Evolutionary conservation across 2,113 vertebrate genomes (phyloP).

Genomic region (Xiphorhynchus elegans): DNA sequence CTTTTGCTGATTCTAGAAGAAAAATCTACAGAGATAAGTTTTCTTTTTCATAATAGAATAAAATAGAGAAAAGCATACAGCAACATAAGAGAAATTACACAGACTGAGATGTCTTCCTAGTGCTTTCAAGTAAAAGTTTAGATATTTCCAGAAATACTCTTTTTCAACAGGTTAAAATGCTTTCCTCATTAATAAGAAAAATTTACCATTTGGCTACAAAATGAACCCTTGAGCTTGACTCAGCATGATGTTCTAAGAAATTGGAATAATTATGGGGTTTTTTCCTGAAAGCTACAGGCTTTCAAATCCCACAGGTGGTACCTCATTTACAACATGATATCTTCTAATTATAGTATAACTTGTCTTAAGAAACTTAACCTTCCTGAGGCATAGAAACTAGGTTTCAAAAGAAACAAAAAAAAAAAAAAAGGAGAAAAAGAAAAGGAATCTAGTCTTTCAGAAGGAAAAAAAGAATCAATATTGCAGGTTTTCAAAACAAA

Average conservation of each 20-base stretch:
- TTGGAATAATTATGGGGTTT: slow-evolving; percentile 14
- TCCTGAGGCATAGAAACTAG: neutral
- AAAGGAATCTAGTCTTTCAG: neutral
- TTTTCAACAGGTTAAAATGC: neutral
- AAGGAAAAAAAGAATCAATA: neutral
- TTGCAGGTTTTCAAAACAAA: neutral
- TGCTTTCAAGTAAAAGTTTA: neutral
- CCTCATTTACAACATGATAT: neutral
- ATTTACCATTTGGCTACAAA: slow-evolving; percentile 12
- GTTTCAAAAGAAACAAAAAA: neutral
- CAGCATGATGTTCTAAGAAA: slow-evolving; percentile 13
- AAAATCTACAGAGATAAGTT: neutral
- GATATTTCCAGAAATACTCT: neutral
- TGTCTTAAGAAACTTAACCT: slow-evolving; percentile 9
- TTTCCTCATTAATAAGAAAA: slow-evolving; percentile 49
- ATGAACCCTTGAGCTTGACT: neutral
- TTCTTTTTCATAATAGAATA: neutral
- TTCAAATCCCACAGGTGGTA: slow-evolving; percentile 28
- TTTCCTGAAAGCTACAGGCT: slow-evolving; percentile 14
- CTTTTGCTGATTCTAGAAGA: neutral
- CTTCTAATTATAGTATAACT: neutral
- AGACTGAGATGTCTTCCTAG: neutral
- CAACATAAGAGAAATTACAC: neutral
- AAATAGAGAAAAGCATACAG: neutral
- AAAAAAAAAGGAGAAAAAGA: neutral